Evolutionary conservation across 1,140 invertebrate species (phyloP), one percentile per base, ranked within the genome.

Genomic region (Drosophila bifasciata): DNA sequence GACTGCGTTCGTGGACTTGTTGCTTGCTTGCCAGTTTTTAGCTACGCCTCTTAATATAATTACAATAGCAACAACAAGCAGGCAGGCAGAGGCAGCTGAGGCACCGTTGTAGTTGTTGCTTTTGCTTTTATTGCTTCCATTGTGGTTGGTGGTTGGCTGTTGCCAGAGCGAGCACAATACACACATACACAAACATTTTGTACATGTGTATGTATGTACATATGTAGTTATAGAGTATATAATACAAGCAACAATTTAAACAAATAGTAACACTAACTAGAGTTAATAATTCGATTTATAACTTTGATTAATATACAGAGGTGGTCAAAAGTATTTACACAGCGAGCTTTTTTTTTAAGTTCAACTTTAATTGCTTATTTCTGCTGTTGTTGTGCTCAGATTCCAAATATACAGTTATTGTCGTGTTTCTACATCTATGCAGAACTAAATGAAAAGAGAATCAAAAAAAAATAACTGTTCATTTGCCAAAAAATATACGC

Each of bases 1-100:
- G 43, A 28, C 61, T 68, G 71, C 70, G 28, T 51, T 36, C 46
- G 32, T 23, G 52, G 46, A 56, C 57, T 28, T 59, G 53, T 21
- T 15, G 15, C 13, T 40, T 32, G 40, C 39, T 67, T 52, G 46
- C 52, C 64, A 39, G 46, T 68, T 86, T 86, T 86, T 81, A 81
- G 83, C 83, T 86, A 86, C 83, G 83, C 83, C 83, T 86, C 83
- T 80, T 56, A 76, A 72, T 59, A 59, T 45, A 57, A 13, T 49
- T 58, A 49, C 48, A 63, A 19, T 45, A 73, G 49, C 51, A 50
- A 69, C 52, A 55, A 59, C 56, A 45, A 21, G 48, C 79, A 36
- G 32, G n/a, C 73, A 68, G 64, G 76, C 58, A 69, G 16, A 66
- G 36, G 28, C 40, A 61, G 67, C 63, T 53, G 78, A 67, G 66